These are phyloP conservation scores for Drosophila chauvacae DNA, from an alignment of 1,140 invertebrate species.

Conservation along the genomic window DNA sequence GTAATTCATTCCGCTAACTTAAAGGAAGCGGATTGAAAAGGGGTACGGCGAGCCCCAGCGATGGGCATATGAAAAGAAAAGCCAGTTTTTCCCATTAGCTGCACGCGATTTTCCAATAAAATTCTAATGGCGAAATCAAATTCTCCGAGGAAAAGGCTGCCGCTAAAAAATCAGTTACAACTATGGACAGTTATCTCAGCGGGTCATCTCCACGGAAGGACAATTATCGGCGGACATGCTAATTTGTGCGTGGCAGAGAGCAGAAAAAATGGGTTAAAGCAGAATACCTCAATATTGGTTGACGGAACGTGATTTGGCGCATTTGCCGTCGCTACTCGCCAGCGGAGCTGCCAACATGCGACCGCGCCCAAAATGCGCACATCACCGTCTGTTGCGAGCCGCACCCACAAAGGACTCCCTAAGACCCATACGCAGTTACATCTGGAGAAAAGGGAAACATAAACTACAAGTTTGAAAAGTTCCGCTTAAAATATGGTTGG, in stretches of 20 bases:
- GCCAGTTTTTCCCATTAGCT: constrained; percentile 56
- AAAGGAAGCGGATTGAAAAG: not conserved
- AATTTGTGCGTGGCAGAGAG: constrained; percentile 72
- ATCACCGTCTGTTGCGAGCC: constrained; percentile 10
- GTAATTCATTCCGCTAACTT: constrained; percentile 11
- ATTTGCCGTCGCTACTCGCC: constrained; percentile 44
- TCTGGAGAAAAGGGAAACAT: not conserved
- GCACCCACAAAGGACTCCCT: constrained; percentile 21
- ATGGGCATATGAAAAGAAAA: constrained; percentile 18
- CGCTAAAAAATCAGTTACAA: constrained; percentile 81
- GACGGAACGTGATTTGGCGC: constrained; percentile 83
- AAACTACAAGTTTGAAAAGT: no score
- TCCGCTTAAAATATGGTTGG: not conserved
- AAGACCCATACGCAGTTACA: constrained; percentile 11
- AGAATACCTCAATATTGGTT: constrained; percentile 84
- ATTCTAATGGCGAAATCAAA: constrained; percentile 70
- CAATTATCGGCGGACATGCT: constrained; percentile 84
- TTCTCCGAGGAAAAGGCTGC: constrained; percentile 24
- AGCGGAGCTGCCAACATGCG: constrained; percentile 19
- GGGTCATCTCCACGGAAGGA: constrained; percentile 83
- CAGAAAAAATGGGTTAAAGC: constrained; percentile 65
- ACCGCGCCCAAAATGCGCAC: constrained; percentile 54
- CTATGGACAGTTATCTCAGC: constrained; percentile 81
- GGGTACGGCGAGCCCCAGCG: not conserved
- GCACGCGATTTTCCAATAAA: constrained; percentile 76